Evolutionary conservation across 92 coral and sea anemone species (phyloP).

Genomic region (Bergia sp.): DNA sequence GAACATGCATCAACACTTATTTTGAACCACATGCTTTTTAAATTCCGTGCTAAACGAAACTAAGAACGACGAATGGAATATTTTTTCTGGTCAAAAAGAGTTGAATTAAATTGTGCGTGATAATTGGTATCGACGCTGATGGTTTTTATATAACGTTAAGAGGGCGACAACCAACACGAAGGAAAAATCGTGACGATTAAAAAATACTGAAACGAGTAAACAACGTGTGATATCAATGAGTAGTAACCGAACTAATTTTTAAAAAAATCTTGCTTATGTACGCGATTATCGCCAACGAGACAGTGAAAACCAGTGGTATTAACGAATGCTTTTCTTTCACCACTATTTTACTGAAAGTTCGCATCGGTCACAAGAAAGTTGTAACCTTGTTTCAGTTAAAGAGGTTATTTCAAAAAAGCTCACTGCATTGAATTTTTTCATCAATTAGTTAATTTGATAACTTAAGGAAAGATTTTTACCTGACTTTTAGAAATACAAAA

Average conservation of each 20-base stretch:
- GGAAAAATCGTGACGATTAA: neutral
- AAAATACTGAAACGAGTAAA: constrained; percentile 10
- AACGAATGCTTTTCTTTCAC: neutral
- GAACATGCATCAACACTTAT: neutral
- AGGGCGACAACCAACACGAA: constrained; percentile 21
- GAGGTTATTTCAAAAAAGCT: no score
- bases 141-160: neutral
- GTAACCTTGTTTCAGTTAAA: no score
- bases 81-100: neutral
- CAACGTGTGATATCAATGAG: constrained; percentile 1
- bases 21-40: neutral
- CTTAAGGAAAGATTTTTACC: no score
- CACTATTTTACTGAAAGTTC: no score
- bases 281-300: no score
- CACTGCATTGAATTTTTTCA: no score
- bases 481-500: no score
- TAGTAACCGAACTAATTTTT: neutral
- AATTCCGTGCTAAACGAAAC: neutral
- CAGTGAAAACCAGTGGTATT: neutral
- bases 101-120: neutral
- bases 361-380: no score
- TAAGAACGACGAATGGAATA: neutral
- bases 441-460: no score
- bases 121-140: neutral
- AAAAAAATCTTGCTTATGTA: no score